phyloP scores from a whole-genome alignment of 2,888 invertebrate species.

The Monoplex corrugatus region DNA sequence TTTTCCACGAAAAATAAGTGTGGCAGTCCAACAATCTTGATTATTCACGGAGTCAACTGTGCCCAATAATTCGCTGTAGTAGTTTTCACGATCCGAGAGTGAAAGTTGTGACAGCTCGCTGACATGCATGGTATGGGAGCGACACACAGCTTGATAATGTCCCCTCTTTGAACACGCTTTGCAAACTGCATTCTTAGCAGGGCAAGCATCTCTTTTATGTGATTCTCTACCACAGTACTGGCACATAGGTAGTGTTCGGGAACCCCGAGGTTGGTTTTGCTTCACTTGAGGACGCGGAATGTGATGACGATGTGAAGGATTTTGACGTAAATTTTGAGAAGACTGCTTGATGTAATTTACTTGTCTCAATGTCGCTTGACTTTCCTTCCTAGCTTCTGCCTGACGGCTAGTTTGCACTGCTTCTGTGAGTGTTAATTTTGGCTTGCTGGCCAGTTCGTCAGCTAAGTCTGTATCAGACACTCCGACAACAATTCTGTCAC shows the following conservation, averaged over 20 bases:
- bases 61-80: not conserved
- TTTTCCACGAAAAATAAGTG: not conserved
- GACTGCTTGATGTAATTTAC: too few relatives aligned
- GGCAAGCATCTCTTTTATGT: conserved; percentile 20
- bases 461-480: conserved; percentile 23
- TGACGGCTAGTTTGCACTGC: not conserved
- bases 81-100: not conserved
- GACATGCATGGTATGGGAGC: not conserved
- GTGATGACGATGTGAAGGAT: too few relatives aligned
- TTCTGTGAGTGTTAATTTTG: not conserved
- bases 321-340: too few relatives aligned
- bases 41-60: not conserved
- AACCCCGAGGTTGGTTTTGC: too few relatives aligned
- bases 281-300: too few relatives aligned
- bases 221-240: conserved; percentile 16
- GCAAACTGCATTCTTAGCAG: conserved; percentile 26
- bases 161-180: not conserved
- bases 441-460: not conserved
- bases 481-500: conserved; percentile 37
- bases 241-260: too few relatives aligned
- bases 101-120: not conserved
- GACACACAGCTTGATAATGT: conserved; percentile 15
- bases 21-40: not conserved
- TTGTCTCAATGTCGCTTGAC: too few relatives aligned
- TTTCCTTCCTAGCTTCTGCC: conserved; percentile 32